Conservation (phyloP, 2,888 invertebrate genomes). For the Glyphotaelius pellucidus region DNA sequence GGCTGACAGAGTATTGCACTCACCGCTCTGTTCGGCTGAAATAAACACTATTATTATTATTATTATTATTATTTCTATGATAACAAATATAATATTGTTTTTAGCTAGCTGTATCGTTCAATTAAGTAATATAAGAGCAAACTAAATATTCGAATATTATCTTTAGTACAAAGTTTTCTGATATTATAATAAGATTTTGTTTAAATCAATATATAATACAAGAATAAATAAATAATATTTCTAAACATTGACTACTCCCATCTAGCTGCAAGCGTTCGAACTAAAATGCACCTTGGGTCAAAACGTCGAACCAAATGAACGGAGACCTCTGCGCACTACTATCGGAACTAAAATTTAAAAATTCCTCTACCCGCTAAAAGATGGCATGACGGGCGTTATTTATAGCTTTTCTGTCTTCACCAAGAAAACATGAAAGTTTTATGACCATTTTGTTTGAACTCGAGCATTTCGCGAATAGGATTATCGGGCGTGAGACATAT, state of each 20-base stretch:
- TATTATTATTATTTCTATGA: too few relatives aligned
- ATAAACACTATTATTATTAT: too few relatives aligned
- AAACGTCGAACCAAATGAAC: slow-evolving; percentile 55
- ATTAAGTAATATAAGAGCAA: background rate
- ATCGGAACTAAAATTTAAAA: slow-evolving; percentile 70
- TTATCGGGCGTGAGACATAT: slow-evolving; percentile 23
- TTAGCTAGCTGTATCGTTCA: background rate
- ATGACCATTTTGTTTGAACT: slow-evolving; percentile 55
- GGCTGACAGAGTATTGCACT: too few relatives aligned
- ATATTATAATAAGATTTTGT: background rate
- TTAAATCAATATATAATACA: background rate
- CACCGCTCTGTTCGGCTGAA: too few relatives aligned
- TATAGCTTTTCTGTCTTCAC: slow-evolving; percentile 55
- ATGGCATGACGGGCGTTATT: slow-evolving; percentile 70
- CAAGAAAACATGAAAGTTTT: slow-evolving; percentile 51
- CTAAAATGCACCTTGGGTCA: slow-evolving; percentile 62
- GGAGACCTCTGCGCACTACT: slow-evolving; percentile 73
- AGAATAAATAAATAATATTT: background rate
- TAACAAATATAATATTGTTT: too few relatives aligned
- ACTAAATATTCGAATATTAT: background rate
- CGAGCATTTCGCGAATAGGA: slow-evolving; percentile 16
- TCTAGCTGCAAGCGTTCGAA: slow-evolving; percentile 54
- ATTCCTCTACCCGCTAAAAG: slow-evolving; percentile 70
- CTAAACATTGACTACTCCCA: slow-evolving; percentile 28
- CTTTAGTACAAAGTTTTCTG: background rate